phyloP scores from a whole-genome alignment of 2,113 vertebrate species.

The Trogon melanurus region DNA sequence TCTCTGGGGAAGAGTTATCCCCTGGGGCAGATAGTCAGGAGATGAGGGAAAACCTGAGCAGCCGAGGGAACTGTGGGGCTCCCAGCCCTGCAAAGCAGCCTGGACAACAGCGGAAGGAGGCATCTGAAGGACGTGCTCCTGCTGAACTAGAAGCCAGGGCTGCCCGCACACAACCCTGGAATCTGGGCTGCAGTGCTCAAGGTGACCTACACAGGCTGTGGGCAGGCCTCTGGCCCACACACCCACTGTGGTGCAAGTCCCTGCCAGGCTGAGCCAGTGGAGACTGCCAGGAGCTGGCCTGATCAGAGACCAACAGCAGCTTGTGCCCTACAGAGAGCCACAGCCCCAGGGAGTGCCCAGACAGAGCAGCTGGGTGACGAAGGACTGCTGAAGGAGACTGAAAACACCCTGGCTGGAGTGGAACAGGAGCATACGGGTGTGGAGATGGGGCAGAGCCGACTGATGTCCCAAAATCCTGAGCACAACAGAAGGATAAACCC shows the following conservation, averaged over 20 bases:
- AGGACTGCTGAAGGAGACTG: conserved; percentile 3
- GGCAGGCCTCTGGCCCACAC: background rate
- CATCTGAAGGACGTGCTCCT: background rate
- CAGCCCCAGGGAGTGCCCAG: background rate
- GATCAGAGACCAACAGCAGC: background rate
- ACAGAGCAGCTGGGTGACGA: background rate
- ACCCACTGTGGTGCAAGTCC: rapidly evolving
- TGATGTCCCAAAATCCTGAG: background rate
- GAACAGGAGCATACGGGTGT: background rate
- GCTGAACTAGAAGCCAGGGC: background rate
- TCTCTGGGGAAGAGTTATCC: background rate
- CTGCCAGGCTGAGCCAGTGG: background rate
- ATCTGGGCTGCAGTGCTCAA: background rate
- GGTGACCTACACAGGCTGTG: background rate
- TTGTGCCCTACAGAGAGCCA: background rate
- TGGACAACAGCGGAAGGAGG: background rate
- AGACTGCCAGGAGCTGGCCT: background rate
- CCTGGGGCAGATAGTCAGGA: background rate
- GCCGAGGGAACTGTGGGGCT: background rate
- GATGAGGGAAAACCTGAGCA: background rate
- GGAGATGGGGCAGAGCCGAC: background rate
- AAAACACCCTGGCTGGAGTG: background rate
- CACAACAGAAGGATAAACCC: background rate
- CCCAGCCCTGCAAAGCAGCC: background rate
- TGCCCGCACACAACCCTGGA: background rate